Evolutionary conservation across 2,888 invertebrate species (phyloP).

Genomic region (Girardia tigrina): DNA sequence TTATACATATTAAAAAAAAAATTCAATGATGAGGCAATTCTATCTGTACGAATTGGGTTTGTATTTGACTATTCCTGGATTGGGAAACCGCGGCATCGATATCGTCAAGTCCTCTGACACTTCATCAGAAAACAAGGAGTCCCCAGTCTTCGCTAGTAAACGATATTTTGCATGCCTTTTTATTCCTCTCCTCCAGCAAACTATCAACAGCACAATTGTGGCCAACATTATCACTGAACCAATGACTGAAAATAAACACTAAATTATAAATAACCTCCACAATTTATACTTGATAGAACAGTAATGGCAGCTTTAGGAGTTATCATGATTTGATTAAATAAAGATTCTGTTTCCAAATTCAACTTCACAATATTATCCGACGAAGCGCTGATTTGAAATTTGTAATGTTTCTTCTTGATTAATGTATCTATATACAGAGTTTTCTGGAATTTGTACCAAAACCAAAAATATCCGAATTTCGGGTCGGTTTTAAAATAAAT

Average conservation of each 20-base stretch:
- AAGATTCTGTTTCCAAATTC: neutral
- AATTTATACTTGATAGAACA: neutral
- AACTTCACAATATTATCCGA: neutral
- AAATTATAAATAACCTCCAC: too few species aligned
- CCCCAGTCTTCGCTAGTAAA: neutral
- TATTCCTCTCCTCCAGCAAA: neutral
- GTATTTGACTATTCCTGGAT: conserved; percentile 2
- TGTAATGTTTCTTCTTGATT: neutral
- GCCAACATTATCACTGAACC: neutral
- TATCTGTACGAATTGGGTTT: neutral
- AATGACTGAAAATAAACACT: neutral
- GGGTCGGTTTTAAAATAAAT: neutral
- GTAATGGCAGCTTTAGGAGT: neutral
- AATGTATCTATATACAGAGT: neutral
- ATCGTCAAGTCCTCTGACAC: neutral
- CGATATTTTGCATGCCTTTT: neutral
- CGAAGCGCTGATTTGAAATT: neutral
- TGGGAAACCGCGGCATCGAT: neutral
- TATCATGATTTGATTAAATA: too few species aligned
- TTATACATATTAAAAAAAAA: neutral
- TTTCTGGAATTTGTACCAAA: neutral
- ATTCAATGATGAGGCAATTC: neutral
- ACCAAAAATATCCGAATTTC: neutral
- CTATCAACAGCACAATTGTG: neutral
- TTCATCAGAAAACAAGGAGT: neutral